Evolutionary conservation across 2,113 vertebrate species (phyloP).

Genomic region (Macaca fascicularis): T2T-MFA8v1.1 NC_088386.1:88371501-88372000

Average conservation of each 20-base stretch:
- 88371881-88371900: neutral
- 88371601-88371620: neutral
- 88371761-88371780: neutral
- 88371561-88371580: neutral
- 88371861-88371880: neutral
- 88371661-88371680: neutral
- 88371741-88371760: neutral
- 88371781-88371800: neutral
- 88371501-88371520: slow-evolving; percentile 60
- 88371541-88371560: slow-evolving; percentile 46
- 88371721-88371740: neutral
- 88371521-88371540: slow-evolving; percentile 29
- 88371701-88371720: neutral
- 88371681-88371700: neutral
- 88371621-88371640: neutral
- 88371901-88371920: neutral
- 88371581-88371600: neutral
- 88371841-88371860: neutral
- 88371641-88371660: neutral
- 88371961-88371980: neutral
- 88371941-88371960: neutral
- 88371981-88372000: neutral
- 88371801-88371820: slow-evolving; percentile 27
- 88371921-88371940: neutral
- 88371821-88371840: neutral